phyloP scores from a whole-genome alignment of 2,113 vertebrate species.

The Polypterus senegalus region DNA sequence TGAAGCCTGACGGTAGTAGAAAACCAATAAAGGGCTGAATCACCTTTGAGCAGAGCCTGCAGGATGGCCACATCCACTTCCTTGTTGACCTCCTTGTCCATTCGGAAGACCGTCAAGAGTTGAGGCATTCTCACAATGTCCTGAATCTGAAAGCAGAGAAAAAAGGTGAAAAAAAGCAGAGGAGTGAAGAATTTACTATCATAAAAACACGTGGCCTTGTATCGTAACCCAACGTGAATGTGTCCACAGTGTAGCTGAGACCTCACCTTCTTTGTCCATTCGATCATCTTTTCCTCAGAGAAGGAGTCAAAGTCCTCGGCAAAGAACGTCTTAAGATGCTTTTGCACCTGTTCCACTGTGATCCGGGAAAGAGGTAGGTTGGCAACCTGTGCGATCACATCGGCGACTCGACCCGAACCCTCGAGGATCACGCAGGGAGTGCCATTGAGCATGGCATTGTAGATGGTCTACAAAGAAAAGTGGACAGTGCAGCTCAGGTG shows the following conservation, averaged over 20 bases:
- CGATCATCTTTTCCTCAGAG: slow-evolving; percentile 46
- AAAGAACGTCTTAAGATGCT: slow-evolving; percentile 61
- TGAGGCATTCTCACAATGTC: slow-evolving; percentile 72
- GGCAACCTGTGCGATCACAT: slow-evolving; percentile 77
- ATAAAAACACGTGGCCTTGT: neutral
- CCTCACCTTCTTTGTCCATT: slow-evolving; percentile 87
- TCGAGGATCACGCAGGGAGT: slow-evolving; percentile 85
- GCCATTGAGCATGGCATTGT: slow-evolving; percentile 66
- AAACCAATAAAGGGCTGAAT: neutral
- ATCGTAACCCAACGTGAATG: neutral
- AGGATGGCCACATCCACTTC: slow-evolving; percentile 88
- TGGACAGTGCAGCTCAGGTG: neutral
- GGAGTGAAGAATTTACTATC: neutral
- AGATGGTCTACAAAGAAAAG: slow-evolving; percentile 63
- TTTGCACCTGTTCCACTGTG: slow-evolving; percentile 58
- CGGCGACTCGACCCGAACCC: slow-evolving; percentile 82
- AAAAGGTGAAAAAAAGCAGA: no score
- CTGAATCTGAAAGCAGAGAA: slow-evolving; percentile 62
- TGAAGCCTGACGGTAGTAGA: no score
- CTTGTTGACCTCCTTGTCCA: slow-evolving; percentile 59
- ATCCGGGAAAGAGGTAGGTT: slow-evolving; percentile 48
- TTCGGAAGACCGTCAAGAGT: slow-evolving; percentile 74
- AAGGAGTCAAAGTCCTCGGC: slow-evolving; percentile 58
- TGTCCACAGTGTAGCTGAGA: neutral
- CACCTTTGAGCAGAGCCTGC: slow-evolving; percentile 86